Evolutionary conservation across 2,113 vertebrate species (phyloP), one percentile per base, ranked within the genome.

Genomic region (Strix uralensis): DNA sequence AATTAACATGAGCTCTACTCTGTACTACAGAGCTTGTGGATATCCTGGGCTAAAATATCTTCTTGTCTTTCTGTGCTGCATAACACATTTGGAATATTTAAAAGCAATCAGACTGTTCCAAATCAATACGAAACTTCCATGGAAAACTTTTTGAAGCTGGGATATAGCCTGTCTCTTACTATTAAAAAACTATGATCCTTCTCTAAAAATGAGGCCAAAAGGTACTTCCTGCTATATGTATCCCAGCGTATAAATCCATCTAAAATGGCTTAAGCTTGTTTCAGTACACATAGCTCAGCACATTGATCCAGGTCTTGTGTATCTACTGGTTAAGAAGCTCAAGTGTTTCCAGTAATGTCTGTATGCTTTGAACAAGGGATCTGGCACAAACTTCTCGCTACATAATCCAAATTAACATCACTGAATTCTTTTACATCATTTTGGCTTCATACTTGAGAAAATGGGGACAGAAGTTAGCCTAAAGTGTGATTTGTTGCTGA

Each of bases 21-120:
- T 1, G 0, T 38, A 13, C 2, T 57, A n/a, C 29, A 57, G 32
- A 81, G 13, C 7, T 55, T 38, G n/a, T 58, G 8, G 25, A 18
- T 57, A 26, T 42, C 87, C 38, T 69, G 40, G 38, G 16, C 22
- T n/a, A 73, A 85, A 85, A 71, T 46, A 3, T 65, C 8, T 18
- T 63, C 54, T 86, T 34, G 29, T 54, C 47, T 12, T 82, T 82
- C 36, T 58, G 36, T 6, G 1, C n/a, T 6, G 1, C n/a, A 3
- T 15, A 59, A 27, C 18, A 57, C 11, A 55, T 65, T 5, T 52
- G 10, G 30, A 78, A 40, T 8, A 49, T 14, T 65, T 62, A 46
- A 78, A 74, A 88, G 7, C 67, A 79, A 88, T 15, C 3, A 0
- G 15, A 67, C 23, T n/a, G 26, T 63, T 70, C 18, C 11, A 85